Percentiles rank a stretch among this genome's conserved stretches.
phyloP scores from a whole-genome alignment of 2,797 vertebrate genomes.

The Tinamus major region DNA sequence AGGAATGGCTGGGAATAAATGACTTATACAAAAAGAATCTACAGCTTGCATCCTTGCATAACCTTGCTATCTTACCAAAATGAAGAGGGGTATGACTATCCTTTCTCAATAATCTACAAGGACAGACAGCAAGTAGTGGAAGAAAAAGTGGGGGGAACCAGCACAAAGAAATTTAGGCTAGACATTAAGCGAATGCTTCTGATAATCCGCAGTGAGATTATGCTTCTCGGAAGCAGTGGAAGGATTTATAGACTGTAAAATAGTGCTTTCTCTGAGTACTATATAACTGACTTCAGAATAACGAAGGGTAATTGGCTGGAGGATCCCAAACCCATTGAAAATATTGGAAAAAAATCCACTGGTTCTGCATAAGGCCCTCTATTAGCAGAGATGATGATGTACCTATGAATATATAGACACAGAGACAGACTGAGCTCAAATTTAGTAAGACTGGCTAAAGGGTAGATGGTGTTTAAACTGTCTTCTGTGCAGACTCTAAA shows the following conservation, averaged over 20 bases:
- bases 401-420: background rate
- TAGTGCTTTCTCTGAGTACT: background rate
- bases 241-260: background rate
- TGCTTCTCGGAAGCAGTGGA: background rate
- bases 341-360: background rate
- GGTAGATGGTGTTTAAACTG: background rate
- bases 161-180: background rate
- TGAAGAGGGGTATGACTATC: background rate
- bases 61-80: background rate
- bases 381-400: background rate
- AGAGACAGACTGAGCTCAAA: background rate
- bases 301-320: background rate
- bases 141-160: background rate
- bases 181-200: background rate
- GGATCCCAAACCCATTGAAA: background rate
- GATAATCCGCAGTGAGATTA: background rate
- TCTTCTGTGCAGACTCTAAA: background rate
- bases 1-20: background rate
- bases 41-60: background rate
- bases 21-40: background rate
- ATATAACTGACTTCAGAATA: background rate
- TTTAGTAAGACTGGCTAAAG: background rate
- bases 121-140: background rate
- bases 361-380: background rate
- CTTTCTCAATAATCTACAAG: background rate